Evolutionary conservation across 1,140 invertebrate genomes (phyloP), one percentile per base, ranked within the genome.

Genomic region (Leptinotarsa texana): DNA sequence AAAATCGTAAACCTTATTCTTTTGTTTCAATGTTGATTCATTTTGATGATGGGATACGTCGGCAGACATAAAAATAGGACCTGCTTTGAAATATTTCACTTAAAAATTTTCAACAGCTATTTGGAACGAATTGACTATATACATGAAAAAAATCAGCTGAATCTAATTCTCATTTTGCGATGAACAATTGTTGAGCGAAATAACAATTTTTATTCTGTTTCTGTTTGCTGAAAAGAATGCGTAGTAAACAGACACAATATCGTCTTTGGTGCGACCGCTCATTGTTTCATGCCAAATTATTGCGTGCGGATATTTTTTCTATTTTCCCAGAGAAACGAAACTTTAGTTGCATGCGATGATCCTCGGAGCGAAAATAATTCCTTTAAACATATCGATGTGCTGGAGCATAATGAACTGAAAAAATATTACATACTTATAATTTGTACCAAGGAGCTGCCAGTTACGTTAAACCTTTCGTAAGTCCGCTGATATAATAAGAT

Each of bases 11-110:
- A 70, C 69, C 49, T 49, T 57, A 11, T 17, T 17, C 47, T 70
- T 72, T 42, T 22, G 61, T 27, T 72, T 72, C 17, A 72, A 15
- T 13, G 70, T 5, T 62, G 0, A 42, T 22, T 72, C 70, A 13
- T 11, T 24, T 27, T 68, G 74, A 67, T 81, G 83, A 47, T 83
- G 83, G 72, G 83, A 83, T 47, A 74, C 33, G 69, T 83, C 82
- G 13, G 82, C 81, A 24, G 75, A 76, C 80, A 83, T 83, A 72
- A 83, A 82, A 17, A 82, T 80, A 51, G 82, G 79, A 2, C 77
- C 78, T 1, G 78, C 27, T 49, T 82, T 67, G 75, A 83, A 82
- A 75, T 81, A 82, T 74, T 24, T 77, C n/a, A 27, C 5, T 27
- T 27, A 5, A 27, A 27, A 6, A 27, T 5, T 27, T 27, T 27